phyloP scores from a whole-genome alignment of 37 sponge, comb jelly and placozoan genomes.

The Cladorhizidae sp. region DNA sequence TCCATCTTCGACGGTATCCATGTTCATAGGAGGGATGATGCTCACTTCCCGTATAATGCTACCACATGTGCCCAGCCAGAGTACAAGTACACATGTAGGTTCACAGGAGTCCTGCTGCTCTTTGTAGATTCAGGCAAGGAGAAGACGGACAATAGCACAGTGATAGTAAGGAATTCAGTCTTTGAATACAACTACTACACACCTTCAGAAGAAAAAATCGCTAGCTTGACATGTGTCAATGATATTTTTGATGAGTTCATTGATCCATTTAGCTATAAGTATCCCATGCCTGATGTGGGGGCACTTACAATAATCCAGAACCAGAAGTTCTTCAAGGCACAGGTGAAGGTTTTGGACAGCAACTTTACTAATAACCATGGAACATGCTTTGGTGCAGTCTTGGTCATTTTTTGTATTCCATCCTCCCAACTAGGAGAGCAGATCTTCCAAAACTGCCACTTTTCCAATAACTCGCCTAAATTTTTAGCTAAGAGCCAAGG shows the following conservation, averaged over 20 bases:
- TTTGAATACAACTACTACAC: slow-evolving; percentile 11
- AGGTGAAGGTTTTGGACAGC: not conserved
- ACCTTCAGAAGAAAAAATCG: not conserved
- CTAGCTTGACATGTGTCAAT: not conserved
- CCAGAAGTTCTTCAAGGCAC: not conserved
- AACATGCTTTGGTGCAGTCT: slow-evolving; percentile 4
- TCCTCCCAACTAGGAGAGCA: not conserved
- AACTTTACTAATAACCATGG: slow-evolving; percentile 18
- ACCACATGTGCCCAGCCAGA: too few species aligned
- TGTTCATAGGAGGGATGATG: not conserved
- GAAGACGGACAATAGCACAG: not conserved
- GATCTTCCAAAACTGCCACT: not conserved
- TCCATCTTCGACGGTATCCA: not conserved
- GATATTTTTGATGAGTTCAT: not conserved
- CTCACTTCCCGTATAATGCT: not conserved
- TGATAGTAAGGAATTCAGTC: not conserved
- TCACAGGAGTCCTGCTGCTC: not conserved
- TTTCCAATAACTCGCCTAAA: not conserved
- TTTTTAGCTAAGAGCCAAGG: not conserved
- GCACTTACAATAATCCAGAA: slow-evolving; percentile 12
- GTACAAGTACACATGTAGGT: not conserved
- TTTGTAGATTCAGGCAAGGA: not conserved
- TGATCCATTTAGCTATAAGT: not conserved
- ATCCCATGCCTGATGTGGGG: slow-evolving; percentile 11
- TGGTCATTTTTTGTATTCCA: not conserved